Evolutionary conservation across 2,888 invertebrate species (phyloP), one percentile per base, ranked within the genome.

Genomic region (Tipula unca): DNA sequence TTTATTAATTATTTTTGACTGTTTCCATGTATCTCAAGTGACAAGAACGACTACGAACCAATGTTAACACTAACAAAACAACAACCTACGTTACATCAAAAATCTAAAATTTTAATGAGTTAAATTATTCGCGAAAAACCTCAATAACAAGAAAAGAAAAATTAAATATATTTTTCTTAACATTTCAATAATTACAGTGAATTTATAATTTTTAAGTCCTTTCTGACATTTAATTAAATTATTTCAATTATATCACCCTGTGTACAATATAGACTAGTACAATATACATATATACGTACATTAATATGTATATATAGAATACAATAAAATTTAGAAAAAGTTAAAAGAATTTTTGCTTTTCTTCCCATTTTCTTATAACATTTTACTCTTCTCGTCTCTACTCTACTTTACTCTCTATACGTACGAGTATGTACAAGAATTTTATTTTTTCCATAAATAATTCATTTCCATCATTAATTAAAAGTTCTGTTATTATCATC

Each of bases 401-500:
- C 69, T 25, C 6, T 54, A 0, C 6, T 32, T 4, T 32, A 6
- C 32, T 32, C 1, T 32, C 32, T 32, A 32, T 32, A 6, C 8
- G 10, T 69, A 69, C 0, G 25, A n/a, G 17, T 25, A 25, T 69
- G 10, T 17, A 1, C 20, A 69, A 25, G 69, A 69, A 25, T 69
- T 69, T 69, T 25, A 25, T 3, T 69, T 54, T 69, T 69, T 69
- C 25, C 25, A 69, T 69, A 69, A 69, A 69, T 69, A 69, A 69
- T 69, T 69, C 69, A 69, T 69, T 69, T 13, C 69, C 69, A 69
- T 69, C 69, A 69, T 69, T 69, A 69, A 69, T 69, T 69, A 69
- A 69, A 69, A 69, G 69, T 69, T 69, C 25, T 69, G 69, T 25
- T 69, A 69, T 69, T 69, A 69, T 69, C 69, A 69, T 69, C 69